phyloP scores from a whole-genome alignment of 2,797 vertebrate species.

The Labeo calbasu region DNA sequence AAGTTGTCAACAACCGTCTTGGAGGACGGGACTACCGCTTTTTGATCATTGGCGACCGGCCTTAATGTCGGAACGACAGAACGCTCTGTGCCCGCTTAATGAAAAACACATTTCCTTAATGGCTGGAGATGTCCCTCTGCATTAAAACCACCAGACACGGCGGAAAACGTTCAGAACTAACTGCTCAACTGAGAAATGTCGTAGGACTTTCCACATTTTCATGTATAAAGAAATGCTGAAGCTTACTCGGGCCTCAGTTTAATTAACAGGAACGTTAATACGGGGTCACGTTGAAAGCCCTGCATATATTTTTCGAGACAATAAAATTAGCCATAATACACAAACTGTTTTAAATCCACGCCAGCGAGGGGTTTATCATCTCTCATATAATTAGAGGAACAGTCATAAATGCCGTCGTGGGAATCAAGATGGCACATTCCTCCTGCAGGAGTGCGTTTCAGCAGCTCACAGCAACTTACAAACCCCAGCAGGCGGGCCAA shows the following conservation, averaged over 20 bases:
- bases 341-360: not conserved
- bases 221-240: not conserved
- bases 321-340: not conserved
- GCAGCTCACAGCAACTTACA: not conserved
- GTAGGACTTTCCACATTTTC: not conserved
- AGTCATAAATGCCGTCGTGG: not conserved
- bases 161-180: slow-evolving; percentile 2
- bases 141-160: not conserved
- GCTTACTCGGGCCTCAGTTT: too few species aligned
- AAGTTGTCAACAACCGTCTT: slow-evolving; percentile 44
- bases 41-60: slow-evolving; percentile 56
- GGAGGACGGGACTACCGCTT: slow-evolving; percentile 29
- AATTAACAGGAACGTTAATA: not conserved
- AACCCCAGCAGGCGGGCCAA: slow-evolving; percentile 73
- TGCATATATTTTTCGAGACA: not conserved
- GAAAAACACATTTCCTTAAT: slow-evolving; percentile 54
- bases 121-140: slow-evolving; percentile 5
- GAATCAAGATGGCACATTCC: slow-evolving; percentile 12
- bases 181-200: not conserved
- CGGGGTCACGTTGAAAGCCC: not conserved
- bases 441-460: not conserved
- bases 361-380: slow-evolving; percentile 26
- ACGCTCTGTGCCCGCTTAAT: slow-evolving; percentile 35
- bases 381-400: slow-evolving; percentile 38
- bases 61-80: slow-evolving; percentile 41